Evolutionary conservation across 64 coral and sea anemone genomes (phyloP).

Genomic region (Hydrozoanthus tunicans): DNA sequence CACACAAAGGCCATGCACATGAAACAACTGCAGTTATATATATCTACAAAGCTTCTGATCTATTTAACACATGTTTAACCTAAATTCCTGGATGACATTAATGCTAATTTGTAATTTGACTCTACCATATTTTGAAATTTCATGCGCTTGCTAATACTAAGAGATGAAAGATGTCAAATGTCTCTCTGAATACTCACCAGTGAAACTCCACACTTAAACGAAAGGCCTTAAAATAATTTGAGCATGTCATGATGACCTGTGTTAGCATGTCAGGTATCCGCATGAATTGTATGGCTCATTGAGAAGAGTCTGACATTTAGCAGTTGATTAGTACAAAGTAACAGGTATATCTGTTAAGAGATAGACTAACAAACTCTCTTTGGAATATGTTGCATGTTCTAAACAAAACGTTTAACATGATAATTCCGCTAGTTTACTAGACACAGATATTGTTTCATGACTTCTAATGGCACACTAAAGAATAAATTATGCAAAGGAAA

Average conservation of each 20-base stretch:
- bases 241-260: not conserved
- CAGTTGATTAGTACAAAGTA: not conserved
- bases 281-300: too few species aligned
- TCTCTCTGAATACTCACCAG: too few species aligned
- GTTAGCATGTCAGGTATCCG: not conserved
- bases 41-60: too few species aligned
- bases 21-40: too few species aligned
- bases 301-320: constrained; percentile 17
- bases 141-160: too few species aligned
- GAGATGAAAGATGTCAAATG: too few species aligned
- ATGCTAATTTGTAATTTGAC: too few species aligned
- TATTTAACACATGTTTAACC: too few species aligned
- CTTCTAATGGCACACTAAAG: not conserved
- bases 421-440: not conserved
- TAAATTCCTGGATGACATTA: too few species aligned
- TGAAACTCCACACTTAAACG: too few species aligned
- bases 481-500: not conserved
- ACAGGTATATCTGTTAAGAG: not conserved
- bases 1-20: too few species aligned
- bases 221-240: not conserved
- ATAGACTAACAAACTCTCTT: not conserved
- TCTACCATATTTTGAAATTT: too few species aligned
- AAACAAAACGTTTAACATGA: not conserved
- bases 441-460: constrained; percentile 17
- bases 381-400: not conserved